phyloP scores from a whole-genome alignment of 2,113 vertebrate genomes.

The Macroglossus sobrinus region DNA sequence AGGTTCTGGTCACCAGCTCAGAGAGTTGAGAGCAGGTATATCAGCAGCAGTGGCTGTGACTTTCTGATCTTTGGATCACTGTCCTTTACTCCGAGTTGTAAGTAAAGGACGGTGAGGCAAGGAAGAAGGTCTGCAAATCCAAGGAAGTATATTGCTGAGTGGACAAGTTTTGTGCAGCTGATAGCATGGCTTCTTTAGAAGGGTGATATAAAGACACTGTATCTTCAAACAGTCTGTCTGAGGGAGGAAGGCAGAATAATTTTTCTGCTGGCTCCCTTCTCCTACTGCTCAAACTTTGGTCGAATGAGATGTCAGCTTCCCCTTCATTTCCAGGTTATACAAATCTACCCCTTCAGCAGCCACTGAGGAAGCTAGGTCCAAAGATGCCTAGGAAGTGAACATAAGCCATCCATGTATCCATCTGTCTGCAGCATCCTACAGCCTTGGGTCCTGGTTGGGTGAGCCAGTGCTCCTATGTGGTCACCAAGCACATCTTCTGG shows the following conservation, averaged over 20 bases:
- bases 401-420: neutral
- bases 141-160: neutral
- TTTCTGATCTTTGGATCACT: no score
- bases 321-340: neutral
- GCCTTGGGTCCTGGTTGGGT: neutral
- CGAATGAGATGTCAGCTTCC: neutral
- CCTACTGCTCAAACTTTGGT: neutral
- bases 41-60: no score
- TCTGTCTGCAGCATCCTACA: neutral
- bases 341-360: neutral
- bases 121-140: neutral
- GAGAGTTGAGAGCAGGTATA: no score
- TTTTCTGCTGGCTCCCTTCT: neutral
- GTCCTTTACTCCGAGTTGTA: no score
- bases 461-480: neutral
- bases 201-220: rapidly evolving
- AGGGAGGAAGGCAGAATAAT: neutral
- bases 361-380: no score
- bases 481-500: neutral
- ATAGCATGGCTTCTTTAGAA: neutral
- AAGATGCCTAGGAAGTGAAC: neutral
- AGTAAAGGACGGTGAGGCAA: neutral
- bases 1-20: no score
- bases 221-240: neutral
- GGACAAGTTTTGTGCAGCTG: neutral